A percentile compares a stretch with the other conserved stretches of the same genome.
These are phyloP conservation scores for Calephelis perditalis DNA, from an alignment of 2,888 invertebrate species.

Conservation along the genomic window DNA sequence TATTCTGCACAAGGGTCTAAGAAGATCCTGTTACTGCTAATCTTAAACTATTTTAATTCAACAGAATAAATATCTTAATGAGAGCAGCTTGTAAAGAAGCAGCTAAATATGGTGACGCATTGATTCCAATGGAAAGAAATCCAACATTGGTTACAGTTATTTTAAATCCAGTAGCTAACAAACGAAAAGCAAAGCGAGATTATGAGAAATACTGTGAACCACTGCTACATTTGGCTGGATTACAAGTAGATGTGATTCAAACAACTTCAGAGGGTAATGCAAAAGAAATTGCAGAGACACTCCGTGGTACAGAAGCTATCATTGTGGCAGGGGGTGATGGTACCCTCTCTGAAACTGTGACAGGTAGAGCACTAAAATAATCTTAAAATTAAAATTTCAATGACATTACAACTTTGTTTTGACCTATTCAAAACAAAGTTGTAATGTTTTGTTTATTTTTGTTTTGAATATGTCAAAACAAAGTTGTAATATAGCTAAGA, in stretches of 20 bases:
- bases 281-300: slow-evolving; percentile 85
- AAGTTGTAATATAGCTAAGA: too few relatives aligned
- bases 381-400: background rate
- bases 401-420: background rate
- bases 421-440: background rate
- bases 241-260: slow-evolving; percentile 68
- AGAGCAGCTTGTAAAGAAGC: slow-evolving; percentile 88
- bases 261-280: slow-evolving; percentile 95
- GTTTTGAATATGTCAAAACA: too few relatives aligned
- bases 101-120: slow-evolving; percentile 82
- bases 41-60: slow-evolving; percentile 5
- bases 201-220: slow-evolving; percentile 97
- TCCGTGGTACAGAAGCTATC: slow-evolving; percentile 89
- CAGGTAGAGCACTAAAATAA: slow-evolving; percentile 51
- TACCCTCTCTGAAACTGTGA: slow-evolving; percentile 92
- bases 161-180: slow-evolving; percentile 93
- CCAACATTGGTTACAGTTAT: slow-evolving; percentile 90
- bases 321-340: slow-evolving; percentile 97
- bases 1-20: too few relatives aligned
- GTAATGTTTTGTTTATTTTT: too few relatives aligned
- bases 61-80: slow-evolving; percentile 88
- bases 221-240: slow-evolving; percentile 92
- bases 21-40: background rate
- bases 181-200: slow-evolving; percentile 81
- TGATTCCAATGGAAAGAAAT: slow-evolving; percentile 76